A percentile compares a stretch with the other conserved stretches of the same genome.
Evolutionary conservation across 1,140 invertebrate genomes (phyloP).

Genomic region (Rhysida immarginata): DNA sequence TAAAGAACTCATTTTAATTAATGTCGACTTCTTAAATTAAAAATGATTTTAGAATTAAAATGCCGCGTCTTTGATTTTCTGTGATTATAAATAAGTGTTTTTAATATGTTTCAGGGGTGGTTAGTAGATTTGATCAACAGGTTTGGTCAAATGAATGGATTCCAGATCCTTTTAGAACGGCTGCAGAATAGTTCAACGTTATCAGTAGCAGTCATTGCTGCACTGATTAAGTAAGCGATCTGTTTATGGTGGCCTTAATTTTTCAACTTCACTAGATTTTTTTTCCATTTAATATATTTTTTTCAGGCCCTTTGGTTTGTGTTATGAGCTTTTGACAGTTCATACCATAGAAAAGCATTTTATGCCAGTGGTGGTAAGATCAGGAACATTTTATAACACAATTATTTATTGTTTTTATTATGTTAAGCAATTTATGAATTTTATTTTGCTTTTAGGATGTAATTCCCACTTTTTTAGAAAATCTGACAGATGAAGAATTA

Average conservation of each 20-base stretch:
- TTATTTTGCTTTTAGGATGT: constrained; percentile 48
- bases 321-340: constrained; percentile 77
- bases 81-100: not conserved
- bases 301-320: constrained; percentile 70
- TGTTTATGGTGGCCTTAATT: not conserved
- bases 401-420: too few relatives aligned
- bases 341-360: constrained; percentile 83
- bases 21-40: too few relatives aligned
- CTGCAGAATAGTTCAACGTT: constrained; percentile 59
- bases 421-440: not conserved
- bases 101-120: constrained; percentile 52
- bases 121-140: constrained; percentile 89
- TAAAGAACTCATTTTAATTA: constrained; percentile 19
- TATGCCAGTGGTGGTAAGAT: constrained; percentile 74
- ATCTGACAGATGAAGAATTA: constrained; percentile 89
- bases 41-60: not conserved
- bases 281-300: constrained; percentile 6
- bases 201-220: constrained; percentile 61
- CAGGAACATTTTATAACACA: not conserved
- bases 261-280: too few relatives aligned
- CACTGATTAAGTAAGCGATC: constrained; percentile 43
- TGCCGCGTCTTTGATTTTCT: not conserved
- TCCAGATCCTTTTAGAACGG: constrained; percentile 69
- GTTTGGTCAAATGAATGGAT: constrained; percentile 78
- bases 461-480: constrained; percentile 77